phyloP scores from a whole-genome alignment of 2,113 vertebrate species.

The Anarhynchus alexandrinus region DNA sequence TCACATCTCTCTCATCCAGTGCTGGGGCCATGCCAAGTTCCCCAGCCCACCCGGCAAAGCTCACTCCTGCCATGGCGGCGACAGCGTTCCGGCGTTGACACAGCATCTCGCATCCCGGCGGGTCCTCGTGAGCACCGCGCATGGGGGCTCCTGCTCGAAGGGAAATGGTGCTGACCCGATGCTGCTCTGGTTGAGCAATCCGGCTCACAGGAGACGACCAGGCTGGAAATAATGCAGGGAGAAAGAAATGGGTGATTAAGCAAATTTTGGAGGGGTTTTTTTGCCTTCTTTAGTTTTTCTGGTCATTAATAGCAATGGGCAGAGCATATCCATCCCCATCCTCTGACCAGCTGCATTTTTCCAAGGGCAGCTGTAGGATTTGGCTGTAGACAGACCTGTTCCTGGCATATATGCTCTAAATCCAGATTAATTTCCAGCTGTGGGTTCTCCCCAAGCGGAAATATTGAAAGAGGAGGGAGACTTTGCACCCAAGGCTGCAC shows the following conservation, averaged over 20 bases:
- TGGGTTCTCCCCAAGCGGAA: background rate
- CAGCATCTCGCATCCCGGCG: fast-evolving
- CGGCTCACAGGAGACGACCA: fast-evolving
- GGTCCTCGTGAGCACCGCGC: fast-evolving
- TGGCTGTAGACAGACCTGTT: background rate
- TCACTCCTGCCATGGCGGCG: too few species aligned
- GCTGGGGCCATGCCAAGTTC: too few species aligned
- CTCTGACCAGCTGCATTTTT: background rate
- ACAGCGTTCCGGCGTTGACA: background rate
- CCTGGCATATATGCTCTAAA: background rate
- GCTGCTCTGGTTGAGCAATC: background rate
- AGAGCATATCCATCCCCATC: background rate
- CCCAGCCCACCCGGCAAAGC: too few species aligned
- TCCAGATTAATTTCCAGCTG: background rate
- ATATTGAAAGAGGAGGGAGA: background rate
- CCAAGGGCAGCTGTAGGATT: background rate
- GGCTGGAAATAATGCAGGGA: background rate
- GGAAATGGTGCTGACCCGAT: fast-evolving
- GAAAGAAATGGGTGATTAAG: background rate
- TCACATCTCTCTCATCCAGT: too few species aligned
- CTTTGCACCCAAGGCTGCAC: background rate
- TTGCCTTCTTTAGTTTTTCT: background rate
- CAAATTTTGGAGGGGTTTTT: background rate
- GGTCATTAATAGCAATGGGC: background rate
- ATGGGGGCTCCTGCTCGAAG: fast-evolving